Conservation (phyloP, 2,888 invertebrate species). For the Andrena minutula region DNA sequence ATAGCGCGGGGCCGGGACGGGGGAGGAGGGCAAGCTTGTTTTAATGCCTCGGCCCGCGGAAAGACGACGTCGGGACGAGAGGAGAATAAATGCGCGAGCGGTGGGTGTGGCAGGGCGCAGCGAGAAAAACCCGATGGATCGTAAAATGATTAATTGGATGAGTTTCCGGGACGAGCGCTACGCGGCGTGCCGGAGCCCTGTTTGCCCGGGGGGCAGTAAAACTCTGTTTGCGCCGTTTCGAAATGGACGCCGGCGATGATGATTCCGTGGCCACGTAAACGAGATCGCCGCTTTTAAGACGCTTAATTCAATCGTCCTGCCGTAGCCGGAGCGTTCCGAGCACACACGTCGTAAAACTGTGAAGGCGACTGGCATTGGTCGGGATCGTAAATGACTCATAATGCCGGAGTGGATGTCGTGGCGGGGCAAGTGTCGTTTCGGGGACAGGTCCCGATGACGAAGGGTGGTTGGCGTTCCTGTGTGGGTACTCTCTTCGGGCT, state of each 20-base stretch:
- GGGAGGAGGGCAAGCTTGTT: conserved; percentile 45
- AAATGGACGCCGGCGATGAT: conserved; percentile 48
- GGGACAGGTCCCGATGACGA: not conserved
- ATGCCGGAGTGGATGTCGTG: conserved; percentile 27
- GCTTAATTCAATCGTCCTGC: conserved; percentile 74
- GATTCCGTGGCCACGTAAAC: conserved; percentile 53
- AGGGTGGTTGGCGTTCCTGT: not conserved
- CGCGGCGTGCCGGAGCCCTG: conserved; percentile 49
- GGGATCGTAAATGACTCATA: conserved; percentile 56
- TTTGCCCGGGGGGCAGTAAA: conserved; percentile 72
- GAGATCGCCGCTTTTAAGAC: conserved; percentile 72
- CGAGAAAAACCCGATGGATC: conserved; percentile 69
- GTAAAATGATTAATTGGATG: conserved; percentile 78
- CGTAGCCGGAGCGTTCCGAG: conserved; percentile 38
- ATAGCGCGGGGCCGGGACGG: conserved; percentile 26
- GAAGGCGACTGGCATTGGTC: conserved; percentile 55
- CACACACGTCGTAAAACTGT: conserved; percentile 71
- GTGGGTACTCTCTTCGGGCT: not conserved
- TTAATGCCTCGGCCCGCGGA: conserved; percentile 44
- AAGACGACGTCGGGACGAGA: conserved; percentile 36
- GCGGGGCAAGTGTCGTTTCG: not conserved
- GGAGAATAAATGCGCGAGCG: conserved; percentile 42
- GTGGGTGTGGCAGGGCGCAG: conserved; percentile 36
- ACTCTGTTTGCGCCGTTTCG: conserved; percentile 73
- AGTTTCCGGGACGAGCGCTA: conserved; percentile 59